These are phyloP conservation scores for Rhabdornis inornatus DNA, from an alignment of 2,113 vertebrate genomes.

Conservation along the genomic window DNA sequence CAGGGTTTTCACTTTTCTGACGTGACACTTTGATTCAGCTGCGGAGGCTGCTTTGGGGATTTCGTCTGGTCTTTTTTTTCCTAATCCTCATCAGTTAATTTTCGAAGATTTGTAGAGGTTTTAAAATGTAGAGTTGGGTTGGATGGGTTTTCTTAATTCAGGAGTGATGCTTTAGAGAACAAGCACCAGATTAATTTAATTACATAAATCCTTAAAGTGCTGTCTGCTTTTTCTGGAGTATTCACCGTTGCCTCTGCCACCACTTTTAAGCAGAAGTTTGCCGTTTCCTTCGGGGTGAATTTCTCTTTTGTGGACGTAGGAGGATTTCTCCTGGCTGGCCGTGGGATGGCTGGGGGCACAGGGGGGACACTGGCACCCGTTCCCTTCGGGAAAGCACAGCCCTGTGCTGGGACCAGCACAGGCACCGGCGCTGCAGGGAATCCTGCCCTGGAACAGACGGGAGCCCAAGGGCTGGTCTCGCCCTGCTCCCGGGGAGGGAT, in stretches of 20 bases:
- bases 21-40: not conserved
- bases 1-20: not conserved
- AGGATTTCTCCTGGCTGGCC: not conserved
- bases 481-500: rapidly evolving
- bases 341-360: not conserved
- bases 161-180: not conserved
- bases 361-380: not conserved
- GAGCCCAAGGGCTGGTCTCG: not conserved
- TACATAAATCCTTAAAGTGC: not conserved
- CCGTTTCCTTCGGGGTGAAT: not conserved
- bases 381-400: not conserved
- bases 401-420: no score
- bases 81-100: not conserved
- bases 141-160: not conserved
- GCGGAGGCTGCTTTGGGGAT: not conserved
- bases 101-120: not conserved
- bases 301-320: not conserved
- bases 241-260: not conserved
- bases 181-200: not conserved
- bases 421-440: not conserved
- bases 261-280: not conserved
- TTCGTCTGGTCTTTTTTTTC: not conserved
- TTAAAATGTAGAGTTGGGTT: not conserved
- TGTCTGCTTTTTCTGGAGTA: not conserved
- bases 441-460: not conserved